Percentiles rank a stretch among this genome's conserved stretches.
These are phyloP conservation scores for Candidula unifasciata DNA, from an alignment of 2,888 invertebrate species.

Conservation along the genomic window DNA sequence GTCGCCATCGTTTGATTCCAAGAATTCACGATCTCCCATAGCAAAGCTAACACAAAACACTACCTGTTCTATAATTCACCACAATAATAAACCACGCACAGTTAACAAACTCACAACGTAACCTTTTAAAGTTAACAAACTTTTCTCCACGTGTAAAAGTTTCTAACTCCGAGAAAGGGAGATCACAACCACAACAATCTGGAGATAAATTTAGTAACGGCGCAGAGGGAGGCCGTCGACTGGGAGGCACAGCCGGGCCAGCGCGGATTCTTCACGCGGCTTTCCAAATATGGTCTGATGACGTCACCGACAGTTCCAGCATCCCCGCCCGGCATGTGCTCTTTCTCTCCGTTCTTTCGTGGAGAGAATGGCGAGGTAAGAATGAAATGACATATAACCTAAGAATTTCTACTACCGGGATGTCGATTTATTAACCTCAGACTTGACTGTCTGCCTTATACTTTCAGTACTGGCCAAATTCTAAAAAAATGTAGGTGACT, in stretches of 20 bases:
- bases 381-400: slow-evolving; percentile 13
- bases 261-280: slow-evolving; percentile 68
- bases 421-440: too few relatives aligned
- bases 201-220: slow-evolving; percentile 50
- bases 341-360: neutral
- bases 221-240: slow-evolving; percentile 56
- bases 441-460: neutral
- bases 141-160: slow-evolving; percentile 48
- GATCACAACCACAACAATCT: slow-evolving; percentile 49
- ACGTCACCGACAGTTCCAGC: slow-evolving; percentile 62
- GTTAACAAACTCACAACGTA: neutral
- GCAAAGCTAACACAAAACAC: slow-evolving; percentile 27
- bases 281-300: slow-evolving; percentile 71
- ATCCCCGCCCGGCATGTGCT: neutral
- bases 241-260: slow-evolving; percentile 57
- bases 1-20: slow-evolving; percentile 26
- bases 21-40: slow-evolving; percentile 51
- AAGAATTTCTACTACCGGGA: neutral
- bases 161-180: slow-evolving; percentile 36
- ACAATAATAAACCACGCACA: neutral
- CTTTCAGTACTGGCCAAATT: neutral
- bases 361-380: slow-evolving; percentile 3
- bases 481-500: neutral
- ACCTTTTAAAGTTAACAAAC: slow-evolving; percentile 5
- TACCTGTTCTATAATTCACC: neutral